phyloP scores from a whole-genome alignment of 2,797 vertebrate species.

The Epinephelus coioides region DNA sequence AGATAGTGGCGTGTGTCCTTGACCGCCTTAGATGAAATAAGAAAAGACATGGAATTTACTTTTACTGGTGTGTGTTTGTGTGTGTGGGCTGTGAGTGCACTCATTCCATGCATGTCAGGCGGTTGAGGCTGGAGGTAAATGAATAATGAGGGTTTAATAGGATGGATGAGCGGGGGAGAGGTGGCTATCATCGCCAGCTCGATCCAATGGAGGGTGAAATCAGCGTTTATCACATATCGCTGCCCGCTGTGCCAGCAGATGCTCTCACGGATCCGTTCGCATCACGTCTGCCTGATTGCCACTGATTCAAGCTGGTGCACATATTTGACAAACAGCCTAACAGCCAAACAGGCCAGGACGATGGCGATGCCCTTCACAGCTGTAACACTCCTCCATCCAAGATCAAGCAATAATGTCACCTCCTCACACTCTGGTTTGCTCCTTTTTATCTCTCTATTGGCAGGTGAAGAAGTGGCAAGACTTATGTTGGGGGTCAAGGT shows the following conservation, averaged over 20 bases:
- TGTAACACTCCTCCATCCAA: conserved; percentile 18
- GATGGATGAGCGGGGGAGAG: conserved; percentile 72
- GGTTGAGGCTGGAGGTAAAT: conserved; percentile 74
- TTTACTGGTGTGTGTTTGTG: conserved; percentile 32
- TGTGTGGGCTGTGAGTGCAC: conserved; percentile 6
- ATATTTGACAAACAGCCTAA: conserved; percentile 71
- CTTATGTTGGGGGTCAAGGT: not conserved
- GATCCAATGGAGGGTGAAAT: conserved; percentile 83
- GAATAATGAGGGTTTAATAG: conserved; percentile 82
- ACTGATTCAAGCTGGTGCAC: conserved; percentile 73
- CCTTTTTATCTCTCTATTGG: conserved; percentile 7
- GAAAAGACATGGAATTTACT: conserved; percentile 32
- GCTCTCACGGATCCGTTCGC: conserved; percentile 67
- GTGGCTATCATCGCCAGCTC: conserved; percentile 72
- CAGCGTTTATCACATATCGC: conserved; percentile 77
- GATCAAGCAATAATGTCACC: conserved; percentile 31
- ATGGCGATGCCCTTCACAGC: conserved; percentile 68
- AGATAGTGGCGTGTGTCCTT: conserved; percentile 67
- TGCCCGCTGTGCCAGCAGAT: conserved; percentile 77
- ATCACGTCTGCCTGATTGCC: conserved; percentile 71
- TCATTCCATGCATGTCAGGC: conserved; percentile 68
- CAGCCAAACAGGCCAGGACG: conserved; percentile 51
- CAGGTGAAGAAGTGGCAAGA: not conserved
- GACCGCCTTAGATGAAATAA: conserved; percentile 52
- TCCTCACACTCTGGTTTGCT: conserved; percentile 4